Conservation (phyloP, 2,888 invertebrate genomes). For the Drosophila dives region DNA sequence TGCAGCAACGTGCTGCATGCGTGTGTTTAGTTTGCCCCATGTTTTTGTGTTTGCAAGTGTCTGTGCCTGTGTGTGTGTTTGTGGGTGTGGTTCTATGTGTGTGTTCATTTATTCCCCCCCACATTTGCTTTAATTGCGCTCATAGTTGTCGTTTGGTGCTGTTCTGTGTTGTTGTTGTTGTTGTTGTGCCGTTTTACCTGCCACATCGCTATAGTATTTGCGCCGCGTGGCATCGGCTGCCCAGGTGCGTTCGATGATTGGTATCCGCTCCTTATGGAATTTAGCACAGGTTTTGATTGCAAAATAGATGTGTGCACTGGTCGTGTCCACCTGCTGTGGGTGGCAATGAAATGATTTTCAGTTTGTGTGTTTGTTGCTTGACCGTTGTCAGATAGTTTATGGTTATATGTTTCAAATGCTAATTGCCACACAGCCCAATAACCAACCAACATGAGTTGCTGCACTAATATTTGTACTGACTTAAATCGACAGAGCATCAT, state of each 20-base stretch:
- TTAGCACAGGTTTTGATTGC: conserved; percentile 96
- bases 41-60: conserved; percentile 46
- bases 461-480: conserved; percentile 21
- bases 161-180: conserved; percentile 19
- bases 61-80: conserved; percentile 19
- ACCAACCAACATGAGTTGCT: not conserved
- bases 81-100: conserved; percentile 1
- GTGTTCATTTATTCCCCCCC: conserved; percentile 9
- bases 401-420: conserved; percentile 64
- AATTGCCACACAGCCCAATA: conserved; percentile 55
- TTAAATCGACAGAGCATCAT: conserved; percentile 6
- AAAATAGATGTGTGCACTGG: conserved; percentile 85
- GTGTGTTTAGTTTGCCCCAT: conserved; percentile 50
- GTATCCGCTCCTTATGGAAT: conserved; percentile 91
- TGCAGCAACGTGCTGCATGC: conserved; percentile 3
- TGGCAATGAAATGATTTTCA: conserved; percentile 12
- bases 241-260: conserved; percentile 94
- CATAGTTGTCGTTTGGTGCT: conserved; percentile 45
- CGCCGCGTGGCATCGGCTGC: conserved; percentile 89
- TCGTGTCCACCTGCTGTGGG: conserved; percentile 63
- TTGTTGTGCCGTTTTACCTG: conserved; percentile 86
- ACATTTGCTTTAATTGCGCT: conserved; percentile 70
- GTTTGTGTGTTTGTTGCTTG: conserved; percentile 29
- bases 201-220: conserved; percentile 92
- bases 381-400: conserved; percentile 63